Base-by-base conservation (phyloP, 2,888 invertebrate genomes). In the Allygus modestus region DNA sequence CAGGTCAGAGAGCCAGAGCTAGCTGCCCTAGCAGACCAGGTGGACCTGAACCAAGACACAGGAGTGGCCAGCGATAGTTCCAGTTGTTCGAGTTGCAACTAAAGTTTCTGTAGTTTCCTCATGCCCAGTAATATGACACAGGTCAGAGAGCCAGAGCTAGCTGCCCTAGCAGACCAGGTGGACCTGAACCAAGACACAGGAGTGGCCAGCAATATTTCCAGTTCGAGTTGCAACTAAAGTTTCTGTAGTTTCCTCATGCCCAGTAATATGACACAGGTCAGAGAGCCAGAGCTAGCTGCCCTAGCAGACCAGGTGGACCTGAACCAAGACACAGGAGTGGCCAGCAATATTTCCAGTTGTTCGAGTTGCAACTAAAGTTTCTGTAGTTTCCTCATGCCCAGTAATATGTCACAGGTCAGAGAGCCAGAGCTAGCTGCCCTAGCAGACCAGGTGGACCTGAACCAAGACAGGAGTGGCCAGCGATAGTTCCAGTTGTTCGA, bases 21-120 rank as follows among this genome's bases (percentile, higher is more conserved):
- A 85, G 96, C 95, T 51, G 93, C 93, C 88, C 90, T 97, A 81
- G 97, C 97, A 2, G 96, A 96, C 88, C 92, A 93, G 88, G 96
- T 98, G 88, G 98, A 98, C 91, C 92, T 98, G 84, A 95, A 93
- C 88, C 94, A 95, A 89, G 94, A 96, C n/a, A n/a, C 61, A 0
- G 98, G 98, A 20, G 95, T 98, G 79, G 98, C 97, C 41, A 98
- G 98, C 0, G 98, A 99, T 91, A 97, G 97, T 89, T 98, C 98
- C 0, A 97, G 97, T 88, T 97, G 96, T 87, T 94, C 94, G 0
- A 94, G 93, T 84, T 94, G 94, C 73, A 93, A 93, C 85, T 96
- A 96, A 84, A 95, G 95, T 82, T 96, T 96, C n/a, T 95, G 95
- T 2, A 89, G 88, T 73, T n/a, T n/a, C n/a, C n/a, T n/a, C n/a